phyloP scores from a whole-genome alignment of 1,140 invertebrate species.

The Bombus consobrinus region DNA sequence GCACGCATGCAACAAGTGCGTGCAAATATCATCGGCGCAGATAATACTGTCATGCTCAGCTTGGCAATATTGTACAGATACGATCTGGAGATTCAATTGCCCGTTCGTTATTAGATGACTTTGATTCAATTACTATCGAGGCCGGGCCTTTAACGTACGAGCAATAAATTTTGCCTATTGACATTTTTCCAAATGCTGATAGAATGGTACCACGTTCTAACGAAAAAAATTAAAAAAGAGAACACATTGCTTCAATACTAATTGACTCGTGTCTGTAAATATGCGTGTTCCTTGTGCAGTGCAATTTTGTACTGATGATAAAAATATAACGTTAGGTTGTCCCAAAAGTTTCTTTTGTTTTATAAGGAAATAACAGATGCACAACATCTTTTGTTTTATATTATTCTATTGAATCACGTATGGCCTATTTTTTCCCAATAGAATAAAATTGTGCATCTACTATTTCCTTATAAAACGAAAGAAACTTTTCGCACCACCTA shows the following conservation, averaged over 20 bases:
- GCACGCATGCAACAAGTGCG: slow-evolving; percentile 82
- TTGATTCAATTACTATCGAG: slow-evolving; percentile 61
- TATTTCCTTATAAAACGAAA: no score
- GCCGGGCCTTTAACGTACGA: slow-evolving; percentile 19
- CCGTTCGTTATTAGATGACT: slow-evolving; percentile 73
- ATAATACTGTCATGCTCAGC: slow-evolving; percentile 80
- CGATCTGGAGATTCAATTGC: slow-evolving; percentile 76
- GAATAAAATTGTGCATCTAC: no score
- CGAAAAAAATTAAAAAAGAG: not conserved
- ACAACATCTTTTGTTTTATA: no score
- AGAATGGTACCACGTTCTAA: not conserved
- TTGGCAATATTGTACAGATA: slow-evolving; percentile 73
- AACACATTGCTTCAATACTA: not conserved
- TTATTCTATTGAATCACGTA: no score
- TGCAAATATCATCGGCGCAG: slow-evolving; percentile 79
- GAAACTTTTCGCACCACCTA: no score
- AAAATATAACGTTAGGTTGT: not conserved
- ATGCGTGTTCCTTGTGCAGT: not conserved
- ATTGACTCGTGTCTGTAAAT: not conserved
- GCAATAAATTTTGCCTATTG: slow-evolving; percentile 33
- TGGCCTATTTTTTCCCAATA: no score
- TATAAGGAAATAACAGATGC: no score
- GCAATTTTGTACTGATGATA: not conserved
- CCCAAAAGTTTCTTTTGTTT: no score
- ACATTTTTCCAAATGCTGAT: not conserved